Percentiles rank a stretch among this genome's conserved stretches.
Conservation (phyloP, 2,888 invertebrate genomes). For the Sthenelais limicola region DNA sequence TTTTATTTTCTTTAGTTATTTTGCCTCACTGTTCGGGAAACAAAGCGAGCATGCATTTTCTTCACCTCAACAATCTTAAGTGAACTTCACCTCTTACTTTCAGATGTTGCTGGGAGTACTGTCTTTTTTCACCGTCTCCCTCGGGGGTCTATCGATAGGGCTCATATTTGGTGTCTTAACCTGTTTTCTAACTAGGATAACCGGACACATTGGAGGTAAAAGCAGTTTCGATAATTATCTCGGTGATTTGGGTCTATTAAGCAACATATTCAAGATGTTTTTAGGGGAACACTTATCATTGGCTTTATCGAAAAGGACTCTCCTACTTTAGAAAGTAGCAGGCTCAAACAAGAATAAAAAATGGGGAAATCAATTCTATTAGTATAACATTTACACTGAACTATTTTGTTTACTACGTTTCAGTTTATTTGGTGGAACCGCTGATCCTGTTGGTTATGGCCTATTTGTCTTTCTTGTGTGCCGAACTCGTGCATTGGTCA, state of each 20-base stretch:
- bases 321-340: too few species aligned
- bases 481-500: slow-evolving; percentile 76
- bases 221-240: too few species aligned
- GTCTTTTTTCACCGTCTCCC: slow-evolving; percentile 38
- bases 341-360: too few species aligned
- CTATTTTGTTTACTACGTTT: neutral
- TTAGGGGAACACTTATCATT: too few species aligned
- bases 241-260: too few species aligned
- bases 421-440: slow-evolving; percentile 72
- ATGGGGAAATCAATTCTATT: too few species aligned
- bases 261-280: too few species aligned
- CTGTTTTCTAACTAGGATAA: slow-evolving; percentile 13
- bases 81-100: neutral
- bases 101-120: slow-evolving; percentile 27
- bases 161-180: slow-evolving; percentile 26
- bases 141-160: slow-evolving; percentile 20
- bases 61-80: neutral
- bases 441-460: slow-evolving; percentile 75
- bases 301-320: too few species aligned
- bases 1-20: too few species aligned
- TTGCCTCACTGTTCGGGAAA: neutral
- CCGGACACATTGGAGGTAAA: too few species aligned
- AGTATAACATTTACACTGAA: too few species aligned
- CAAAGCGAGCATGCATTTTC: neutral
- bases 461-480: slow-evolving; percentile 74